Evolutionary conservation across 2,797 vertebrate genomes (phyloP).

Genomic region (Anabas testudineus): DNA sequence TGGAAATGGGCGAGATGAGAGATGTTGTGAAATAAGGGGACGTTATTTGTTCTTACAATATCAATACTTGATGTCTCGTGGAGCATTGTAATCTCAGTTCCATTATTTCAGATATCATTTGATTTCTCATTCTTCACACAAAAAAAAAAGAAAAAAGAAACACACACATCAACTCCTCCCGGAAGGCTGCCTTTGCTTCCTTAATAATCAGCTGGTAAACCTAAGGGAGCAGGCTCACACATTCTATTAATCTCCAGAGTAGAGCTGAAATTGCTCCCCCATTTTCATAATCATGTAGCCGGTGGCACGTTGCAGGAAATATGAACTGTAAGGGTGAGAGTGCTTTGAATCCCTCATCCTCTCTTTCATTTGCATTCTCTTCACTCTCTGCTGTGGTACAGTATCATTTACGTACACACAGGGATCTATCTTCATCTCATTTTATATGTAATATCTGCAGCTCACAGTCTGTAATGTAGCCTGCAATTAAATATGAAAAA

Average conservation of each 20-base stretch:
- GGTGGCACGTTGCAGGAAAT: not conserved
- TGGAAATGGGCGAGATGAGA: constrained; percentile 2
- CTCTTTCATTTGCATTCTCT: constrained; percentile 36
- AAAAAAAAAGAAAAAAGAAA: not conserved
- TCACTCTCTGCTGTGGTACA: not conserved
- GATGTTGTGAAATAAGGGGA: not conserved
- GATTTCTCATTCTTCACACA: constrained; percentile 3
- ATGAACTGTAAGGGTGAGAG: constrained; percentile 8
- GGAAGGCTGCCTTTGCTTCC: not conserved
- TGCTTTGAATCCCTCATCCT: constrained; percentile 14
- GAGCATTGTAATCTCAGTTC: not conserved
- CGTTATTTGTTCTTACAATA: not conserved
- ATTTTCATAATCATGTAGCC: constrained; percentile 34
- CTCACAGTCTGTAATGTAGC: constrained; percentile 11
- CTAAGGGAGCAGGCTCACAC: constrained; percentile 11
- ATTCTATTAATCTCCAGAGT: constrained; percentile 25
- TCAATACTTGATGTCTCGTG: not conserved
- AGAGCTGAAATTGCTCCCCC: constrained; percentile 11
- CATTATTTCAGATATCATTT: constrained; percentile 7
- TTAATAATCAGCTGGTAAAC: constrained; percentile 15
- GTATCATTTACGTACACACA: not conserved
- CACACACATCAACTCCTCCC: not conserved
- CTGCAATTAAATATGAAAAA: constrained; percentile 18
- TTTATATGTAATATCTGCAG: constrained; percentile 17
- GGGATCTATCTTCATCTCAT: constrained; percentile 18